Evolutionary conservation across 2,888 invertebrate species (phyloP).

Genomic region (Philereme transversata): DNA sequence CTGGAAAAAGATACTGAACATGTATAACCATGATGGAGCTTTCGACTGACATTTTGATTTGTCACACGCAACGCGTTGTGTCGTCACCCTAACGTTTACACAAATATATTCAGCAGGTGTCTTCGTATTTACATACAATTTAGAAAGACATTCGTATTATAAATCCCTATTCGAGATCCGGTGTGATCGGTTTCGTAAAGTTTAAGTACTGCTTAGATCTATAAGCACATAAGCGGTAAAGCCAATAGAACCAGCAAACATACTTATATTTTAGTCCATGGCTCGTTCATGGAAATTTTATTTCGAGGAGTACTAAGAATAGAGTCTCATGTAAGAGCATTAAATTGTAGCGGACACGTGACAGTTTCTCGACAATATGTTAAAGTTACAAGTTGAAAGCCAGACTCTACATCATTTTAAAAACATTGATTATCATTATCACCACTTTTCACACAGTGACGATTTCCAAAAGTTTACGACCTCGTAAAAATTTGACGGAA

Average conservation of each 20-base stretch:
- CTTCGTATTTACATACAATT: constrained; percentile 82
- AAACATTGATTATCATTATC: constrained; percentile 32
- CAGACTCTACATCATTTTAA: constrained; percentile 24
- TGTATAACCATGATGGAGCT: neutral
- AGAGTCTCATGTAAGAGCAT: constrained; percentile 21
- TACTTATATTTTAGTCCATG: constrained; percentile 23
- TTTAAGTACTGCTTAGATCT: constrained; percentile 25
- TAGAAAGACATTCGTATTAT: constrained; percentile 55
- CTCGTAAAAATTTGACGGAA: constrained; percentile 21
- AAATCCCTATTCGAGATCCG: constrained; percentile 49
- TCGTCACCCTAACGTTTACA: constrained; percentile 49
- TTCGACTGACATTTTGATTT: neutral
- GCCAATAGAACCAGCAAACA: constrained; percentile 22
- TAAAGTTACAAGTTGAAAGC: constrained; percentile 26
- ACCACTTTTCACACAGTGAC: constrained; percentile 26
- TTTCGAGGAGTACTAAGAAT: constrained; percentile 28
- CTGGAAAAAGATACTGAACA: neutral
- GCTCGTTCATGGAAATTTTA: constrained; percentile 26
- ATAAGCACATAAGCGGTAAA: constrained; percentile 28
- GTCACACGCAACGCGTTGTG: constrained; percentile 7
- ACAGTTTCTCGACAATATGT: constrained; percentile 32
- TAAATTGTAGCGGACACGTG: constrained; percentile 37
- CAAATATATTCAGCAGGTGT: constrained; percentile 83
- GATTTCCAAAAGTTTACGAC: constrained; percentile 21
- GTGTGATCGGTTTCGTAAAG: constrained; percentile 56